These are phyloP conservation scores for Pyrgus malvae DNA, from an alignment of 2,888 invertebrate species.

Conservation along the genomic window DNA sequence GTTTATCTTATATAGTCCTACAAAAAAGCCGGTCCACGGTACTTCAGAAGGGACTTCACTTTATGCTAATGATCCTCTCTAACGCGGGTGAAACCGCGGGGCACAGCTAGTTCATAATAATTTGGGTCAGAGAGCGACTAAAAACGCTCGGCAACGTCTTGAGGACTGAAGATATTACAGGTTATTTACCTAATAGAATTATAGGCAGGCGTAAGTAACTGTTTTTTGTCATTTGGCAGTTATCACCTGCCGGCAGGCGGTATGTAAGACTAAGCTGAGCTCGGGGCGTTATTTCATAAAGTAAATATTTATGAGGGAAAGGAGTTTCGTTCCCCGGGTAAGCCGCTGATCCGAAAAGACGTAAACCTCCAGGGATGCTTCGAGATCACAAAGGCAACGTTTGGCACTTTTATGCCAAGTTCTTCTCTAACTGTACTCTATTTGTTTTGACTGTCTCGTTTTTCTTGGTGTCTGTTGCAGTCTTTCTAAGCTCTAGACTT, in stretches of 20 bases:
- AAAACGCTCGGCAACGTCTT: conserved; percentile 16
- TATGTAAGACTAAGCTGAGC: conserved; percentile 65
- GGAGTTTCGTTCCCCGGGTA: conserved; percentile 68
- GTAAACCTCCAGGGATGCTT: conserved; percentile 77
- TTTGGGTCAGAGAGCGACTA: conserved; percentile 15
- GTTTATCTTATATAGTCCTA: too few relatives aligned
- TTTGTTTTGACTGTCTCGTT: conserved; percentile 9
- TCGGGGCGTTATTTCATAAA: conserved; percentile 76
- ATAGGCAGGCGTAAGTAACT: conserved; percentile 42
- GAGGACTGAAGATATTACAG: conserved; percentile 28
- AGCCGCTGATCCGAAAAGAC: conserved; percentile 79
- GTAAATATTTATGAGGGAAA: conserved; percentile 80
- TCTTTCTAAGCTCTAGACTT: background rate
- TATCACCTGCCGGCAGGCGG: conserved; percentile 69
- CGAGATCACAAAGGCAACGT: conserved; percentile 73
- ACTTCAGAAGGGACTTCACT: too few relatives aligned
- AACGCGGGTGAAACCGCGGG: too few relatives aligned
- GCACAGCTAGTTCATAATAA: too few relatives aligned
- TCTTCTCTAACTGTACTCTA: conserved; percentile 10
- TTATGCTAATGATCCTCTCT: too few relatives aligned
- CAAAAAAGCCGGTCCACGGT: too few relatives aligned
- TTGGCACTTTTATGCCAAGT: conserved; percentile 48
- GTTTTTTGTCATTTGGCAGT: conserved; percentile 60
- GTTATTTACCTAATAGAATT: conserved; percentile 37
- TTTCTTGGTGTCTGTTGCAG: conserved; percentile 5